phyloP scores from a whole-genome alignment of 2,113 vertebrate genomes.

The Lichenostomus cassidix region DNA sequence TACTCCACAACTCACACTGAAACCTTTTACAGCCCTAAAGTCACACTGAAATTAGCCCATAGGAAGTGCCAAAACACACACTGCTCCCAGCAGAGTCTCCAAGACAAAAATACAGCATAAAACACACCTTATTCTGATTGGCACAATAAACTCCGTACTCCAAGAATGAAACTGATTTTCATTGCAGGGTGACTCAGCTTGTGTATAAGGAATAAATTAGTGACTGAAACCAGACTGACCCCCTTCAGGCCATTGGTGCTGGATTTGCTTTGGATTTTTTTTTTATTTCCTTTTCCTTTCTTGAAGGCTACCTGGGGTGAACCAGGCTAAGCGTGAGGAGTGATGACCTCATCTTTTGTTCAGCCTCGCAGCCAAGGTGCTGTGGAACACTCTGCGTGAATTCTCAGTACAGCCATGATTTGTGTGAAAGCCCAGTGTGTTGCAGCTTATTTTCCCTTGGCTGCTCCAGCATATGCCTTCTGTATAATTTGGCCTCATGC shows the following conservation, averaged over 20 bases:
- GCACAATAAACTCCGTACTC: neutral
- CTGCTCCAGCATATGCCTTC: neutral
- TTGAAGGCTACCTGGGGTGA: neutral
- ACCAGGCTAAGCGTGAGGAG: neutral
- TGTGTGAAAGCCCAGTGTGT: neutral
- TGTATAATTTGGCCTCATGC: neutral
- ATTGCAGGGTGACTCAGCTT: neutral
- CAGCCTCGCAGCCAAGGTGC: neutral
- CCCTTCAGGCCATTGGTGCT: neutral
- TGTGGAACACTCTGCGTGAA: neutral
- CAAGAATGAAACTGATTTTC: neutral
- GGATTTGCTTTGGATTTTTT: rapidly evolving
- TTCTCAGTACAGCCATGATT: neutral
- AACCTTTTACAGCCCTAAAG: neutral
- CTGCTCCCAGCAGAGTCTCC: neutral
- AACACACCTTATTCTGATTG: neutral
- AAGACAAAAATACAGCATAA: neutral
- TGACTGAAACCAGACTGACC: neutral
- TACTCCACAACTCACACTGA: neutral
- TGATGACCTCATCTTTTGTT: neutral
- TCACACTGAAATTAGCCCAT: neutral
- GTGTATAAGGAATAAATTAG: neutral
- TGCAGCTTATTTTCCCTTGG: neutral
- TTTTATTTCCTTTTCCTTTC: neutral
- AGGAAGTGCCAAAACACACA: neutral